Evolutionary conservation across 2,113 vertebrate genomes (phyloP), one percentile per base, ranked within the genome.

Genomic region (Apeltes quadracus): DNA sequence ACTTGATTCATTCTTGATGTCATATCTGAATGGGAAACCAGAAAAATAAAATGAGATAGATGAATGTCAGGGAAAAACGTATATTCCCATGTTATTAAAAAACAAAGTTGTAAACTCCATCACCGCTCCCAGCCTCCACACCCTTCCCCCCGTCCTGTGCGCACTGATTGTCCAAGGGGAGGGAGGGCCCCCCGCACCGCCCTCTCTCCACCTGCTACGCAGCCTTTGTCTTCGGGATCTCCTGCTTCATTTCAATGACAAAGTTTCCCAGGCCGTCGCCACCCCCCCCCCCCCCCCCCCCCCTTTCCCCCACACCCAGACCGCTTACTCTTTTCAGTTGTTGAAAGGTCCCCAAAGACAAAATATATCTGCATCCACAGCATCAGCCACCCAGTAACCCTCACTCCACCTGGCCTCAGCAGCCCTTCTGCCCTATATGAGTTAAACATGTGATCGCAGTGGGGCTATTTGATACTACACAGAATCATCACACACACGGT

Each of bases 201-300:
- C 93, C 92, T 93, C 91, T 93, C 94, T 94, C 96, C 96, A 98
- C 97, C 97, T 98, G 96, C 95, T 95, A 93, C 51, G 94, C 80
- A 58, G 88, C 91, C 85, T 94, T 98, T 97, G 95, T 98, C 91
- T 75, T 46, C 3, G 29, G 79, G 76, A 58, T 79, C 89, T 85
- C 88, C 85, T 82, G 61, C 87, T 88, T 93, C 84, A 95, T 95
- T 95, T 95, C 88, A 95, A 94, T 95, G 91, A 94, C 93, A 94
- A 94, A 95, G 95, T 96, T 95, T 12, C 90, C 92, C 93, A 93
- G 25, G 61, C 88, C 89, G 84, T 88, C 72, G 78, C 64, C 79
- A 84, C 36, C 27, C 77, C 54, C 59, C 72, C 80, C 22, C 13
- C 58, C 3, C 64, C 79, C 83, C 36, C 27, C 77, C 54, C 59